Evolutionary conservation across 2,113 vertebrate species (phyloP), one percentile per base, ranked within the genome.

Genomic region (Petromus typicus): DNA sequence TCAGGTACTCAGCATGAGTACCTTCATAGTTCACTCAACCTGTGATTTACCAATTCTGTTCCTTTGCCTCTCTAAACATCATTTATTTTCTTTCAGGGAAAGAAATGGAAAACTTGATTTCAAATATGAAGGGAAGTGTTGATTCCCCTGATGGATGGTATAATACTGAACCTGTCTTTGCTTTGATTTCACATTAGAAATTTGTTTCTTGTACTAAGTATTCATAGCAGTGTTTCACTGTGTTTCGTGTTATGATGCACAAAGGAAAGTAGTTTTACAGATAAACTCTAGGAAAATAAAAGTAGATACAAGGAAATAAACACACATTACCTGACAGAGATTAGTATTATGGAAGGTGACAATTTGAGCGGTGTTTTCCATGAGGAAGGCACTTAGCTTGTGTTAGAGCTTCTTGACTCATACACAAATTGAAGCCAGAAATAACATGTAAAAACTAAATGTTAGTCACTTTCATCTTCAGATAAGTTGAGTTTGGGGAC

Each of bases 41-140:
- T 61, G 30, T 20, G n/a, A 56, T 80, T 54, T 59, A 80, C 10
- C 30, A 51, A 48, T 87, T 93, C 45, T n/a, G 71, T 18, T 84
- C 3, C 10, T n/a, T 16, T 91, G 91, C 18, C 76, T 90, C 30
- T 90, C 54, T 93, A 11, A 96, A 25, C 10, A 48, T 1, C 5
- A 18, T 43, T 76, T 88, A n/a, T 5, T 91, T 20, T 83, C 45
- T 97, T 96, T 66, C 87, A 97, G 96, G 64, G 59, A 79, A 93
- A 71, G 45, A 95, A 91, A 76, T 14, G 90, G 96, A 71, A 96
- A 97, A n/a, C 64, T 96, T 87, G 85, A 85, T 71, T 63, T 96
- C 69, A 90, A 90, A 85, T 76, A 96, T 67, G 76, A 93, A 30
- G 92, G 94, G 11, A 96, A 95, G 81, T 96, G 96, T 79, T 96